Base-by-base conservation (phyloP, 2,797 vertebrate genomes). In the Gymnothorax javanicus region DNA sequence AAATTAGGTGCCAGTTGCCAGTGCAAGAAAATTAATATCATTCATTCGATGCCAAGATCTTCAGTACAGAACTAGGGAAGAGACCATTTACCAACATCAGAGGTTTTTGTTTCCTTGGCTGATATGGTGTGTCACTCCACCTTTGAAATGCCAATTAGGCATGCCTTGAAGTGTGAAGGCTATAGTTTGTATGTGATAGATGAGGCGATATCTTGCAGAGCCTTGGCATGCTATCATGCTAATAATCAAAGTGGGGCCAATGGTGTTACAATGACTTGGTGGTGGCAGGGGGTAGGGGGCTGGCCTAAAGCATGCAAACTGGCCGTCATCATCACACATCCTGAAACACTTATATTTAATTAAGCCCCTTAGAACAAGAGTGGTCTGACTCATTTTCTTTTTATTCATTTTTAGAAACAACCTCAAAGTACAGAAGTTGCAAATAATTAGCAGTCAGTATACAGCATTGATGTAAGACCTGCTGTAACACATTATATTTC, bases 181-280 rank as follows among this genome's bases (percentile, higher is more conserved):
- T 88, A 89, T 92, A 92, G 92, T 93, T 43, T 93, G 93, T 90
- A 86, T 54, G 90, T 95, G 94, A 95, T 94, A 90, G 92, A 94
- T 94, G 94, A 92, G 91, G 92, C 85, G 91, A 94, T 94, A 92
- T 93, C 93, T 93, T 92, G 94, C 92, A 92, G 93, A 85, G 92
- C 89, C 59, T 57, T 92, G 92, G 91, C 90, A 82, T 91, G 90
- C 89, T 92, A 93, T 94, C 92, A 91, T 92, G 92, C 94, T 93
- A 95, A 94, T 95, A 95, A 95, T 95, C 94, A 95, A 95, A 93
- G 89, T 69, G 33, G 73, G 81, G 75, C 93, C 93, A 93, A 92
- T 88, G 87, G 89, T 92, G 90, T 92, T 93, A 94, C 93, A 94
- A 94, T 95, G 94, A 94, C 91, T 91, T 59, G 86, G 89, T 84